Base-by-base conservation (phyloP, 2,888 invertebrate genomes). In the Elmis aenea region DNA sequence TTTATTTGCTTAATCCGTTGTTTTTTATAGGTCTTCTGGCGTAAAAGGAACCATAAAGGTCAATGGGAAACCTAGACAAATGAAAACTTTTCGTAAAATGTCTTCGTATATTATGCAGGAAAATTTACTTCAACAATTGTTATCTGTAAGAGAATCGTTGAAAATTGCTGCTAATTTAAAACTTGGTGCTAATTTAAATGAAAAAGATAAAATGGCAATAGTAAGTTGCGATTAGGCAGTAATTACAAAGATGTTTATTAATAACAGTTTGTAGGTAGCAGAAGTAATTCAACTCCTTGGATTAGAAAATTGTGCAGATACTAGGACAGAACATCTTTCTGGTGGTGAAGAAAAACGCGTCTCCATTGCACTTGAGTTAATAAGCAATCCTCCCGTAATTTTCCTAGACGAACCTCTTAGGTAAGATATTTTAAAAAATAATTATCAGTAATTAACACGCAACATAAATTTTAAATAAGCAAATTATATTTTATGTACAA, bases 81-180 rank as follows among this genome's bases (percentile, higher is more conserved):
- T 38, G n/a, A 21, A 37, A 12, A 6, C 1, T 14, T 42, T 38
- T n/a, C 23, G 32, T 16, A 38, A 34, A 16, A n/a, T 15, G 3
- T 38, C 42, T 8, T 33, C 27, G 13, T 42, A 38, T 20, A 42
- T 42, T 22, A 33, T 32, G 5, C 29, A 38, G 2, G 26, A 30
- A 6, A 42, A 42, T 18, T 31, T 33, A 21, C 21, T 42, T 6
- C 42, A 42, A 13, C 30, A 27, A 2, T 11, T 42, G 3, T 18
- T 93, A 26, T 87, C 88, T 0, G 90, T 92, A 0, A 72, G 77
- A 10, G 92, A 93, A 65, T 86, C 86, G 59, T 90, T 93, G 87
- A 70, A 73, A 52, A 74, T 87, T n/a, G 87, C 91, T 0, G 86
- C 91, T 0, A 84, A 88, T 59, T 77, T 93, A 23, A 91, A 92